Percentiles rank a stretch among this genome's conserved stretches.
These are phyloP conservation scores for Cataglyphis rosenhaueri DNA, from an alignment of 2,888 invertebrate genomes.

Conservation along the genomic window DNA sequence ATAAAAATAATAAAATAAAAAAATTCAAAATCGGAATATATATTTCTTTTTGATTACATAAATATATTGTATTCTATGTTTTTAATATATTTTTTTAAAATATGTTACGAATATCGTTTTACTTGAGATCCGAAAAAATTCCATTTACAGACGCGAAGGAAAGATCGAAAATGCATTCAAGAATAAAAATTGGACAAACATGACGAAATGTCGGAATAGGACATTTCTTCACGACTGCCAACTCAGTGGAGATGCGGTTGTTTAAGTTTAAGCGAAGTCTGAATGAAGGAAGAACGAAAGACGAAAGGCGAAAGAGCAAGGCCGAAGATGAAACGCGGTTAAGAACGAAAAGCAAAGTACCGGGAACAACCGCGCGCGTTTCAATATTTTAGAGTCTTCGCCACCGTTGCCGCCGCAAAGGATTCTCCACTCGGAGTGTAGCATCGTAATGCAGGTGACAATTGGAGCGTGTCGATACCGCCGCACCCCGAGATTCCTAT, in stretches of 20 bases:
- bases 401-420: slow-evolving; percentile 61
- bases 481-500: slow-evolving; percentile 75
- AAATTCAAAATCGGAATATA: not conserved
- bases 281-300: slow-evolving; percentile 38
- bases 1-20: not conserved
- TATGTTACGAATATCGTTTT: slow-evolving; percentile 27
- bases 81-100: not conserved
- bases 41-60: slow-evolving; percentile 2
- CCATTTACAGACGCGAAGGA: not conserved
- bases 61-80: not conserved
- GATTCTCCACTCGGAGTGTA: slow-evolving; percentile 62
- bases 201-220: slow-evolving; percentile 41
- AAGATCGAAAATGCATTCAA: slow-evolving; percentile 27
- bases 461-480: slow-evolving; percentile 80
- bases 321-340: slow-evolving; percentile 60
- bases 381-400: slow-evolving; percentile 81
- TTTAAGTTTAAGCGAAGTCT: slow-evolving; percentile 56
- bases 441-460: slow-evolving; percentile 77
- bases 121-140: slow-evolving; percentile 6
- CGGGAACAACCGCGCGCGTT: slow-evolving; percentile 73
- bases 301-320: slow-evolving; percentile 56
- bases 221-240: slow-evolving; percentile 25
- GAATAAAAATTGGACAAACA: slow-evolving; percentile 24
- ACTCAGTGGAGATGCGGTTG: slow-evolving; percentile 54
- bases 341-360: slow-evolving; percentile 62